phyloP scores from a whole-genome alignment of 2,797 vertebrate species.

The Megalops cyprinoides region DNA sequence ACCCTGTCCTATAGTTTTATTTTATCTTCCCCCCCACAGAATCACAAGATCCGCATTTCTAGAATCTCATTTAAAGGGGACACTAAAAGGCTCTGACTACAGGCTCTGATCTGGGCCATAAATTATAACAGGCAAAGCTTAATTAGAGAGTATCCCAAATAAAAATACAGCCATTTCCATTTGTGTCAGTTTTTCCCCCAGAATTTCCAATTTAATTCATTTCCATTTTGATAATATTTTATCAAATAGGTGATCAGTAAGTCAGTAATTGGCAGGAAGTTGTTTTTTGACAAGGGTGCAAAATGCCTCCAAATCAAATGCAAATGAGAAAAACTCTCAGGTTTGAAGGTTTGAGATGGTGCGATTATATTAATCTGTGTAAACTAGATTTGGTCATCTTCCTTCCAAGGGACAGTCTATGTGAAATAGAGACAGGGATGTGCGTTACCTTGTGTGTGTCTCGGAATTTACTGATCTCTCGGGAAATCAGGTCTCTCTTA shows the following conservation, averaged over 20 bases:
- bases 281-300: constrained; percentile 12
- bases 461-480: constrained; percentile 99
- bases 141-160: constrained; percentile 12
- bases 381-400: constrained; percentile 63
- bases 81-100: background rate
- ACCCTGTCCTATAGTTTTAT: constrained; percentile 32
- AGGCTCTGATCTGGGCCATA: constrained; percentile 15
- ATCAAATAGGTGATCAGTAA: background rate
- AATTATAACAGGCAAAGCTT: background rate
- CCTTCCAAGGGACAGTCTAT: constrained; percentile 74
- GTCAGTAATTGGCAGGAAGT: background rate
- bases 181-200: constrained; percentile 8
- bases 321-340: background rate
- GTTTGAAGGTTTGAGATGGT: constrained; percentile 23
- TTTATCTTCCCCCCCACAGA: background rate
- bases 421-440: constrained; percentile 61
- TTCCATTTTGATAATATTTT: background rate
- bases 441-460: constrained; percentile 99
- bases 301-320: constrained; percentile 10
- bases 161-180: constrained; percentile 10
- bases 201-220: constrained; percentile 20
- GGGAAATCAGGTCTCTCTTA: constrained; percentile 99
- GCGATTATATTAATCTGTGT: constrained; percentile 36
- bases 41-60: constrained; percentile 31
- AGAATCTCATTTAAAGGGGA: constrained; percentile 15